Percentiles rank a stretch among this genome's conserved stretches.
Evolutionary conservation across 2,888 invertebrate species (phyloP).

Genomic region (Sabatieria punctata): DNA sequence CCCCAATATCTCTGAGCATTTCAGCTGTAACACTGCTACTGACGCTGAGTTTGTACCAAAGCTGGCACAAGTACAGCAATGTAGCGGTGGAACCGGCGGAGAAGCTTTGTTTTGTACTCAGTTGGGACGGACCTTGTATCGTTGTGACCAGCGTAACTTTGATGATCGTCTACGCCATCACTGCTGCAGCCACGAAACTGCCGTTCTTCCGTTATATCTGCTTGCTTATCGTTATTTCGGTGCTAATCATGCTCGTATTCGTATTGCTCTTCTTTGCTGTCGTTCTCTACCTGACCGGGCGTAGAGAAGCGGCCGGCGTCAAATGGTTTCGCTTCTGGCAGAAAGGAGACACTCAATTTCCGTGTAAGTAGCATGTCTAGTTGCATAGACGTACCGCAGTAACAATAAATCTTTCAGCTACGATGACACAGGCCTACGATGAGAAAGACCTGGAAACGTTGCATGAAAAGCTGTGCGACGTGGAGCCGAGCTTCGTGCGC

Average conservation of each 20-base stretch:
- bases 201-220: not conserved
- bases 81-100: slow-evolving; percentile 12
- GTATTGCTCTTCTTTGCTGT: not conserved
- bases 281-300: slow-evolving; percentile 10
- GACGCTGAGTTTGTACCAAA: not conserved
- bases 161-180: not conserved
- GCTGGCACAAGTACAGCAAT: slow-evolving; percentile 9
- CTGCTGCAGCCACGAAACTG: not conserved
- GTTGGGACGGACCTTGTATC: slow-evolving; percentile 21
- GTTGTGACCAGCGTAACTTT: not conserved
- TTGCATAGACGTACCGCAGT: not conserved
- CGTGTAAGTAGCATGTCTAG: not conserved
- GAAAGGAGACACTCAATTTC: slow-evolving; percentile 23
- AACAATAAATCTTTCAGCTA: slow-evolving; percentile 1
- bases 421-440: slow-evolving; percentile 1
- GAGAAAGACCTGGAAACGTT: not conserved
- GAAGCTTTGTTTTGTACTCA: slow-evolving; percentile 26
- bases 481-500: not conserved
- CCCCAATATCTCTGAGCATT: too few relatives aligned
- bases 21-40: not conserved
- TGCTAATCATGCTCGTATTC: not conserved
- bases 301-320: slow-evolving; percentile 24
- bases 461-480: slow-evolving; percentile 4
- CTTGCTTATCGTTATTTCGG: not conserved
- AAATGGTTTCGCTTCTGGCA: slow-evolving; percentile 27